Evolutionary conservation across 2,888 invertebrate genomes (phyloP).

Genomic region (Tenodera sinensis): DNA sequence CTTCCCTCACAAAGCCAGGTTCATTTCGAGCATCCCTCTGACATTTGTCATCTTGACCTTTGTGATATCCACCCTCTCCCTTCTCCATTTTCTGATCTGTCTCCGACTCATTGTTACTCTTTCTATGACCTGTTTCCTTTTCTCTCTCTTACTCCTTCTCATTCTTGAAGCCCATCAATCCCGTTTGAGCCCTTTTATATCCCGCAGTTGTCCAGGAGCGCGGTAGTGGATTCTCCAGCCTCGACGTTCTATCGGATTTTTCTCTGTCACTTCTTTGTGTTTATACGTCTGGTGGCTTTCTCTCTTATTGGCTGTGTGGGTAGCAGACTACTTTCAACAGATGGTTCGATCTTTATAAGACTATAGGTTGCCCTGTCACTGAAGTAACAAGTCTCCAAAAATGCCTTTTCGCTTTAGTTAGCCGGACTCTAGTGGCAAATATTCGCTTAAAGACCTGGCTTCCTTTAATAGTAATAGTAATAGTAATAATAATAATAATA

Average conservation of each 20-base stretch:
- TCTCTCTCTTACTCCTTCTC: not conserved
- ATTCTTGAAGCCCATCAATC: constrained; percentile 14
- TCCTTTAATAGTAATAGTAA: no score
- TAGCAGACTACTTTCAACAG: not conserved
- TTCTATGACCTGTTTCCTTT: not conserved
- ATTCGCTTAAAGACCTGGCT: no score
- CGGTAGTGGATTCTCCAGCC: not conserved
- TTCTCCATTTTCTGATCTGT: not conserved
- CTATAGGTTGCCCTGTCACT: not conserved
- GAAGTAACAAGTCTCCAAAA: no score
- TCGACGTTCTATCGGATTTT: constrained; percentile 5
- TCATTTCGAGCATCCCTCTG: not conserved
- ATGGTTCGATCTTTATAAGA: not conserved
- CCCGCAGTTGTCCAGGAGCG: not conserved
- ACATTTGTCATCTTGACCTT: constrained; percentile 10
- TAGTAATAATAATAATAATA: no score
- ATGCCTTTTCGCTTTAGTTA: no score
- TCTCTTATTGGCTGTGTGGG: not conserved
- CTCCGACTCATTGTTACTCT: not conserved
- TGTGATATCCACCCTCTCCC: not conserved
- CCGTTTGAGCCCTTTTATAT: constrained; percentile 15
- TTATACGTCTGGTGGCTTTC: not conserved
- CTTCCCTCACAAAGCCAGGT: not conserved
- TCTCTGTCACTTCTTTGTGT: constrained; percentile 12
- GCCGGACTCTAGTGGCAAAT: no score